Percentiles rank a stretch among this genome's conserved stretches.
Evolutionary conservation across 2,113 vertebrate species (phyloP).

Genomic region (Forbesichthys papilliferus): DNA sequence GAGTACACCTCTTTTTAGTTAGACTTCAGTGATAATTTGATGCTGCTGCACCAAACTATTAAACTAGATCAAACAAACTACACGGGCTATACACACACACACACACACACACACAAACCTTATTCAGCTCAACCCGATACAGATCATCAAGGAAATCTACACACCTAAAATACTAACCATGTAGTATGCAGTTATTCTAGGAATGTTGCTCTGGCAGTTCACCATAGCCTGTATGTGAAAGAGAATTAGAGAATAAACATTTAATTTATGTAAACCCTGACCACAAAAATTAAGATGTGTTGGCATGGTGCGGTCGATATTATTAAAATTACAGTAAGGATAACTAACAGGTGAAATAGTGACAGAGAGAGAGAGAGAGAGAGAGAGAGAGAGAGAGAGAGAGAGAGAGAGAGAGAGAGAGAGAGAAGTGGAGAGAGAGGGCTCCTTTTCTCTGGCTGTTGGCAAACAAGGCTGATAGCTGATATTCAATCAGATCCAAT

Average conservation of each 20-base stretch:
- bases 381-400: conserved; percentile 1
- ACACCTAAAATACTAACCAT: not conserved
- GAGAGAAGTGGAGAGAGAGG: conserved; percentile 1
- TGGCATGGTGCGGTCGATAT: not conserved
- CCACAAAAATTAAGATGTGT: not conserved
- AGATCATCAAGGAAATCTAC: not conserved
- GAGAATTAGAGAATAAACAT: not conserved
- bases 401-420: not conserved
- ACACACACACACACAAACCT: conserved; percentile 44
- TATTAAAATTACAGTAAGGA: not conserved
- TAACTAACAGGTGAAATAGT: not conserved
- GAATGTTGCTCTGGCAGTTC: not conserved
- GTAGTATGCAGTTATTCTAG: not conserved
- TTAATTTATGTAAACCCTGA: conserved; percentile 1
- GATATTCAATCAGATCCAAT: conserved; percentile 61
- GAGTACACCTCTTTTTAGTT: conserved; percentile 24
- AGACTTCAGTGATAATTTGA: conserved; percentile 11
- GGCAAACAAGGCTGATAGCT: conserved; percentile 46
- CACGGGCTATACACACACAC: conserved; percentile 40
- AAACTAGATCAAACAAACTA: not conserved
- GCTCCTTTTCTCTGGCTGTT: conserved; percentile 45
- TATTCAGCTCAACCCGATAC: not conserved
- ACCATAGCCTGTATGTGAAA: not conserved
- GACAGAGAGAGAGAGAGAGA: conserved; percentile 9
- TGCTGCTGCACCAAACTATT: not conserved